Evolutionary conservation across 2,113 vertebrate species (phyloP), one percentile per base, ranked within the genome.

Genomic region (Diphyllodes magnificus): DNA sequence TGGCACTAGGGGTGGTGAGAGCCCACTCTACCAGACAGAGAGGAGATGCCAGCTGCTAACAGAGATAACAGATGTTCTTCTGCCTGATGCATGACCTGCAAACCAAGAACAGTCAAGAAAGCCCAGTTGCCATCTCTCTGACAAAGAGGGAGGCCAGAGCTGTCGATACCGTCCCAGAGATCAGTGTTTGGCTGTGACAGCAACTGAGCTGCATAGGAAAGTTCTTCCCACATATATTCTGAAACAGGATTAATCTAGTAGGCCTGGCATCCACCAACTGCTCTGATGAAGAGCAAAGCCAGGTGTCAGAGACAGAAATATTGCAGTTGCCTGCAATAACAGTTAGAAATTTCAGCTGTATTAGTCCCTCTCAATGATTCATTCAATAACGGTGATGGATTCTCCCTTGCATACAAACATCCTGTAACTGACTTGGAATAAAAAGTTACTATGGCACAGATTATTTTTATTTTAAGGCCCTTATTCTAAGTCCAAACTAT

Each of bases 101-200:
- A 75, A 79, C 33, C 40, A 49, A 49, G 35, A 63, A 14, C 9
- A 44, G 23, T 4, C 63, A 68, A 64, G 82, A 59, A 39, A 72
- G 11, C 24, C 30, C 45, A 49, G n/a, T 16, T 54, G 24, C 15
- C 14, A 1, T 24, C 6, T 64, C 18, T 24, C 21, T 75, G 45
- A 35, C 13, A 39, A 11, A 23, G 12, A 22, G 21, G 8, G 49
- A 44, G 45, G 25, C 30, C 42, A 33, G 66, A 57, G 37, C 44
- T 82, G 15, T n/a, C 5, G 6, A 11, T 13, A 21, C 23, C 42
- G 30, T 11, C n/a, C 40, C 2, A 1, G 23, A 8, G 3, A 6
- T 20, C 33, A 51, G 37, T 1, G 1, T 18, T 54, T 65, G 56
- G 11, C 47, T 17, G 8, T 33, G 47, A 70, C 56, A 60, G 27